Evolutionary conservation across 1,140 invertebrate species (phyloP).

Genomic region (Papilio polyxenes): DNA sequence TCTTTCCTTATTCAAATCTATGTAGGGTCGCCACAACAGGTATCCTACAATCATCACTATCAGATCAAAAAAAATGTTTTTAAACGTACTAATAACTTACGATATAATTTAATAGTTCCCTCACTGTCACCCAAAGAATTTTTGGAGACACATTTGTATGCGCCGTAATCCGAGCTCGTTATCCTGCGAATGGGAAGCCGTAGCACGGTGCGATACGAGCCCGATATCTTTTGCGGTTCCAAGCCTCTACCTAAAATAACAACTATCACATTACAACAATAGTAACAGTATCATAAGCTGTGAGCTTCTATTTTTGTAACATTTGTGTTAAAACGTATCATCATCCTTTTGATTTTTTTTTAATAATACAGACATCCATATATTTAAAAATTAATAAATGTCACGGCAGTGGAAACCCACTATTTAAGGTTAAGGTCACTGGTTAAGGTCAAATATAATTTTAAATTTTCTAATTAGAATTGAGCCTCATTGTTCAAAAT

Average conservation of each 20-base stretch:
- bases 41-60: neutral
- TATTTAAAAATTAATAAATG: neutral
- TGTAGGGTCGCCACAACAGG: too few relatives aligned
- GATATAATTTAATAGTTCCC: conserved; percentile 92
- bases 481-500: neutral
- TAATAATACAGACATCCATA: too few relatives aligned
- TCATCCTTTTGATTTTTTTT: neutral
- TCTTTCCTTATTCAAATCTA: too few relatives aligned
- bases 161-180: conserved; percentile 85
- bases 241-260: conserved; percentile 86
- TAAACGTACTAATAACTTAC: conserved; percentile 79
- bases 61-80: neutral
- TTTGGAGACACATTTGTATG: conserved; percentile 93
- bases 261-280: conserved; percentile 27
- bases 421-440: too few relatives aligned
- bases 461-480: neutral
- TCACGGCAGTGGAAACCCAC: too few relatives aligned
- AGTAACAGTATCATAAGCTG: neutral
- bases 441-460: too few relatives aligned
- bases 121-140: conserved; percentile 94
- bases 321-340: neutral
- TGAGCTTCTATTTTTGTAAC: neutral
- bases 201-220: conserved; percentile 89
- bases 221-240: conserved; percentile 85
- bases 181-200: conserved; percentile 88